These are phyloP conservation scores for Rhagophthalmus giganteus DNA, from an alignment of 2,888 invertebrate species.

Conservation along the genomic window DNA sequence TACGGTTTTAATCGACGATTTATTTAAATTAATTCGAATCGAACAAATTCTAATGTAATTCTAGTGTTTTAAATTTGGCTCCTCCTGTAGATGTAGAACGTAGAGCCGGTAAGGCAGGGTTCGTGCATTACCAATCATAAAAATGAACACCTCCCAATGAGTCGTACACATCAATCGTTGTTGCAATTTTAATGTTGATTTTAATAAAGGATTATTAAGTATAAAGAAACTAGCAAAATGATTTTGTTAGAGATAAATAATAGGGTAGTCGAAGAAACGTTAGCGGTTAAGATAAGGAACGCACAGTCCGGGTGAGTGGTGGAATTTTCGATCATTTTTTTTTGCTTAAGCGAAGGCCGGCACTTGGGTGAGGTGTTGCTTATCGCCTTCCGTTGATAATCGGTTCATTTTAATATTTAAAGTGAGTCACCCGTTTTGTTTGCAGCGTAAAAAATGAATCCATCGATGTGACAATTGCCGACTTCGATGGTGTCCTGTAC, in stretches of 20 bases:
- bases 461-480: slow-evolving; percentile 91
- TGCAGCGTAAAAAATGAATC: slow-evolving; percentile 91
- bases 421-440: slow-evolving; percentile 41
- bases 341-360: slow-evolving; percentile 18
- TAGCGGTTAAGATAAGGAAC: slow-evolving; percentile 94
- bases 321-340: slow-evolving; percentile 8
- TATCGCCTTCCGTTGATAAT: slow-evolving; percentile 24
- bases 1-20: too few species aligned
- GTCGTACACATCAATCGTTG: slow-evolving; percentile 29
- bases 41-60: not conserved
- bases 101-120: slow-evolving; percentile 15
- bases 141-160: slow-evolving; percentile 38
- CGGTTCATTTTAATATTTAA: slow-evolving; percentile 14
- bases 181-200: slow-evolving; percentile 31
- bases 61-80: not conserved
- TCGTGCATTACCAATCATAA: slow-evolving; percentile 9
- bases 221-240: too few species aligned
- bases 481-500: slow-evolving; percentile 98
- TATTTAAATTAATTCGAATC: not conserved
- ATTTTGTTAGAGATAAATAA: slow-evolving; percentile 99
- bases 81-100: not conserved
- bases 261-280: slow-evolving; percentile 96
- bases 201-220: slow-evolving; percentile 30
- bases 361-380: slow-evolving; percentile 28
- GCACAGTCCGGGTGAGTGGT: slow-evolving; percentile 89